Evolutionary conservation across 2,113 vertebrate genomes (phyloP).

Genomic region (Thunnus maccoyii): DNA sequence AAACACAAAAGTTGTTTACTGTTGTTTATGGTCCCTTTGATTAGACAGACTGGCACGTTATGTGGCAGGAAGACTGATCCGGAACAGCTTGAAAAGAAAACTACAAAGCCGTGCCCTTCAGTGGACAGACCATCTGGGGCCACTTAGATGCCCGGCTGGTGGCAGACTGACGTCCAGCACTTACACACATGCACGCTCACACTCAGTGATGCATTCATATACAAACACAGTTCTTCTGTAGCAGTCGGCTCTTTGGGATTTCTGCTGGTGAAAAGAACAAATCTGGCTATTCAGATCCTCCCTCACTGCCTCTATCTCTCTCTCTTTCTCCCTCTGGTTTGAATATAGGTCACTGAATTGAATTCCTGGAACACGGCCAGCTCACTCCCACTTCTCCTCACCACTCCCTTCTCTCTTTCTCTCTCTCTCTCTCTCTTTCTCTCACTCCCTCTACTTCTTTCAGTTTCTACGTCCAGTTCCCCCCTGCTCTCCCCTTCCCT

Average conservation of each 20-base stretch:
- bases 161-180: constrained; percentile 47
- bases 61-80: constrained; percentile 31
- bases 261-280: constrained; percentile 64
- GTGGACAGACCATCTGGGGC: constrained; percentile 61
- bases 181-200: constrained; percentile 31
- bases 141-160: constrained; percentile 63
- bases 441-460: not conserved
- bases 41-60: constrained; percentile 15
- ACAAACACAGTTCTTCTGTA: constrained; percentile 39
- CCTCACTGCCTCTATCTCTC: constrained; percentile 9
- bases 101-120: constrained; percentile 46
- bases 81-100: constrained; percentile 15
- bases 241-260: constrained; percentile 30
- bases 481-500: not conserved
- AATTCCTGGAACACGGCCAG: constrained; percentile 62
- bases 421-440: not conserved
- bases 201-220: constrained; percentile 26
- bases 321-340: constrained; percentile 28
- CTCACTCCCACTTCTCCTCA: constrained; percentile 24
- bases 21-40: not conserved
- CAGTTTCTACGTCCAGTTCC: not conserved
- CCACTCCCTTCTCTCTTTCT: constrained; percentile 3
- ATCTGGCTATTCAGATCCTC: constrained; percentile 60
- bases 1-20: not conserved
- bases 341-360: constrained; percentile 78